These are phyloP conservation scores for Sorex araneus DNA, from an alignment of 2,113 vertebrate genomes.

Conservation along the genomic window DNA sequence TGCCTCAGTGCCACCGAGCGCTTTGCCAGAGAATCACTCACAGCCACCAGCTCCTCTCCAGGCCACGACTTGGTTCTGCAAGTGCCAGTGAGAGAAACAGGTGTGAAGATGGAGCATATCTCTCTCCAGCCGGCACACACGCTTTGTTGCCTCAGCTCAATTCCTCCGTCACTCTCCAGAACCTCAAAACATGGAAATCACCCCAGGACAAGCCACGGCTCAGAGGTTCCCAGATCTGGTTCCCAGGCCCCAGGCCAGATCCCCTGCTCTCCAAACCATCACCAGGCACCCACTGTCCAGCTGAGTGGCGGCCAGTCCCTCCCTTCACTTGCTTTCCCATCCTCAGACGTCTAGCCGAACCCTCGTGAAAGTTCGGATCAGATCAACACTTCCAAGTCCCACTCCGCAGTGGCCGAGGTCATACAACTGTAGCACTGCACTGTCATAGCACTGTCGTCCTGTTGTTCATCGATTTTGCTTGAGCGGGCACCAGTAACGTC, in stretches of 20 bases:
- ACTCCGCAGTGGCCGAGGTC: too few relatives aligned
- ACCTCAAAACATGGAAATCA: slow-evolving; percentile 50
- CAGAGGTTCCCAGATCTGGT: slow-evolving; percentile 55
- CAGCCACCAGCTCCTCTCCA: neutral
- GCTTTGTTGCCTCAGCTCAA: neutral
- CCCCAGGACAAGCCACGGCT: slow-evolving; percentile 66
- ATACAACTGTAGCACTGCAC: too few relatives aligned
- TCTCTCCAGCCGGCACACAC: slow-evolving; percentile 68
- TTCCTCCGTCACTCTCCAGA: slow-evolving; percentile 28
- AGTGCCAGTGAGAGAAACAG: slow-evolving; percentile 29
- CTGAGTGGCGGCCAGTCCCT: neutral
- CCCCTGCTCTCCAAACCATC: neutral
- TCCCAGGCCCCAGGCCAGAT: slow-evolving; percentile 7
- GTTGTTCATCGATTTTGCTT: too few relatives aligned
- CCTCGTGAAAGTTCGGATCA: too few relatives aligned
- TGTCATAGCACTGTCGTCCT: too few relatives aligned
- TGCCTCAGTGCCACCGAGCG: neutral
- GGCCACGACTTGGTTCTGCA: neutral
- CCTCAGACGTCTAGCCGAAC: neutral
- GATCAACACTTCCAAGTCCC: neutral
- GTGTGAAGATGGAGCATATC: slow-evolving; percentile 63
- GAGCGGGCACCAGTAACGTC: too few relatives aligned
- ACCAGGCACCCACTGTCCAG: neutral
- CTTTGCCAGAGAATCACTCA: neutral
- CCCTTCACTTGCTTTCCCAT: too few relatives aligned